Conservation (phyloP, 1,140 invertebrate species). For the Gonatopus flavifemur region DNA sequence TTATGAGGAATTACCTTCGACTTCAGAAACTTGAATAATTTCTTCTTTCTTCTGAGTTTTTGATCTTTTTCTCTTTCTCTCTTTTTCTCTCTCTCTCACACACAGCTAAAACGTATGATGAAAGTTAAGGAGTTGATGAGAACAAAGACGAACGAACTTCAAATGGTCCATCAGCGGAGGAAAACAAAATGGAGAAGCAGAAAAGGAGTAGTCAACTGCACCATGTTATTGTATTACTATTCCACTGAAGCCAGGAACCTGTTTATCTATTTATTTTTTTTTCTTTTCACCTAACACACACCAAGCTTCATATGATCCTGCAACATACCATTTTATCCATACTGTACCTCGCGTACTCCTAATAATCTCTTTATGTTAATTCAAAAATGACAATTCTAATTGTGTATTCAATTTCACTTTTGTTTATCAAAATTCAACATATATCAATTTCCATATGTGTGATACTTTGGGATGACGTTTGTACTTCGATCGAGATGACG, state of each 20-base stretch:
- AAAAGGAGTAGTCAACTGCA: conserved; percentile 39
- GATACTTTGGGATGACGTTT: too few relatives aligned
- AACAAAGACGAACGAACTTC: conserved; percentile 40
- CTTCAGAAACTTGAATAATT: conserved; percentile 38
- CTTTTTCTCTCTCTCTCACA: conserved; percentile 11
- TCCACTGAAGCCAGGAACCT: conserved; percentile 28
- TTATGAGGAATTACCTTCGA: conserved; percentile 46
- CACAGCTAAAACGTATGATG: conserved; percentile 43
- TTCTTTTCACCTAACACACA: conserved; percentile 43
- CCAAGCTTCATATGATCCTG: conserved; percentile 43
- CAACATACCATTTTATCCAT: conserved; percentile 43
- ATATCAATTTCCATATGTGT: too few relatives aligned
- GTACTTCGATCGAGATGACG: too few relatives aligned
- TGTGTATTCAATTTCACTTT: too few relatives aligned
- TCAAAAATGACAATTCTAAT: too few relatives aligned
- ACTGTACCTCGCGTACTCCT: conserved; percentile 33
- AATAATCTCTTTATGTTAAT: too few relatives aligned
- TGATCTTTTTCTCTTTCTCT: too few relatives aligned
- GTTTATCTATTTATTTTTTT: too few relatives aligned
- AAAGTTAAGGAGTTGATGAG: conserved; percentile 39
- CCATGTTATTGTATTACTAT: conserved; percentile 31
- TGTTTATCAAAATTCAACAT: too few relatives aligned
- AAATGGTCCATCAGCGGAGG: conserved; percentile 33
- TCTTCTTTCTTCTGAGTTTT: conserved; percentile 40
- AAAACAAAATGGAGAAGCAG: conserved; percentile 43